These are phyloP conservation scores for Synodontis membranacea DNA, from an alignment of 2,113 vertebrate genomes.

Conservation along the genomic window DNA sequence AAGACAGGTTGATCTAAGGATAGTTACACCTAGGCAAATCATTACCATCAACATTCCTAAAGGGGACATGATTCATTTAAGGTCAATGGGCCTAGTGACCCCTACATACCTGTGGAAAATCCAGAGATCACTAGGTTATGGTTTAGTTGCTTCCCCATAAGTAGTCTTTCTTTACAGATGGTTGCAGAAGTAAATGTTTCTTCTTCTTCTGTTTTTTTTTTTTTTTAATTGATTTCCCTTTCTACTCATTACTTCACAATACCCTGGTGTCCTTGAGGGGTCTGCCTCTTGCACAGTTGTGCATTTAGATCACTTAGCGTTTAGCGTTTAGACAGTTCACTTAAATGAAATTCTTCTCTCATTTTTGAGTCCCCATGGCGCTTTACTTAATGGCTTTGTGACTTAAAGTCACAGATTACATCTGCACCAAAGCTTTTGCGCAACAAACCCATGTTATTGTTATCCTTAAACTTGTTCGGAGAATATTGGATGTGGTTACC, in stretches of 20 bases:
- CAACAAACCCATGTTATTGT: background rate
- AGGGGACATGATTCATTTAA: background rate
- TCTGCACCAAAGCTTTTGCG: background rate
- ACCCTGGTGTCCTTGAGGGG: background rate
- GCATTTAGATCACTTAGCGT: background rate
- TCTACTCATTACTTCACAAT: background rate
- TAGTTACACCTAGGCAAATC: conserved; percentile 16
- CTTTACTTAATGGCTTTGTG: background rate
- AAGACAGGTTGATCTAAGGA: background rate
- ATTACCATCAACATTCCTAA: conserved; percentile 39
- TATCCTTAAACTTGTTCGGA: background rate
- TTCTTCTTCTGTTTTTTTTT: background rate
- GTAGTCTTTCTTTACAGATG: background rate
- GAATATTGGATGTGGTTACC: background rate
- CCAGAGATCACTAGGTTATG: background rate
- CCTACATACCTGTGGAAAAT: conserved; percentile 15
- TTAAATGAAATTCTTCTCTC: background rate
- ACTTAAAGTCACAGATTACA: background rate
- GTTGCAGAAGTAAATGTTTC: background rate
- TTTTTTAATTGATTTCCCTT: background rate
- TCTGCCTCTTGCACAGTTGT: background rate
- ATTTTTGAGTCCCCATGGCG: background rate
- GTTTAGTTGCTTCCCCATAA: background rate
- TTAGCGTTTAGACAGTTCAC: background rate
- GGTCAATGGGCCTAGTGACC: conserved; percentile 30